phyloP scores from a whole-genome alignment of 1,140 invertebrate genomes.

The Forficula auricularia region DNA sequence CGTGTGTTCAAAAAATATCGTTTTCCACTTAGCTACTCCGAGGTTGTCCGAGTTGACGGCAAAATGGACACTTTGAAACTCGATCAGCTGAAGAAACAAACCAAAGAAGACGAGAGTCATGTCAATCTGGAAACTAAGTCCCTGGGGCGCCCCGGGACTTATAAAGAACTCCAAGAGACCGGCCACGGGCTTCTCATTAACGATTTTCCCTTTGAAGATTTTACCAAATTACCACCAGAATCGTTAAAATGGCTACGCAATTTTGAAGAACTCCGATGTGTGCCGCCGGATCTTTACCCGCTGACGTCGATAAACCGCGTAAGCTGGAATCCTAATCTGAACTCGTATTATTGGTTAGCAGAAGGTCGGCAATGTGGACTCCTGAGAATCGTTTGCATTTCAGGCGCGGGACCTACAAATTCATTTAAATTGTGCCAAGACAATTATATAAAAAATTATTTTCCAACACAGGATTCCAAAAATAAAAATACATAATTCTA shows the following conservation, averaged over 20 bases:
- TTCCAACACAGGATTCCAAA: no score
- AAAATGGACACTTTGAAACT: background rate
- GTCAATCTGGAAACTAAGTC: background rate
- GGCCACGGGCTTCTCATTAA: slow-evolving; percentile 16
- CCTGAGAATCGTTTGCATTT: slow-evolving; percentile 21
- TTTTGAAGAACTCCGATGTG: background rate
- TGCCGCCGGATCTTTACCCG: slow-evolving; percentile 1
- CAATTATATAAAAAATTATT: no score
- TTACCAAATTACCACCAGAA: slow-evolving; percentile 19
- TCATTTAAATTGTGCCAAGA: no score
- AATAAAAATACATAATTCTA: no score
- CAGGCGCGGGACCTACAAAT: no score
- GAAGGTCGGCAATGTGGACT: slow-evolving; percentile 29
- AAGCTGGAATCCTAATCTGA: slow-evolving; percentile 29
- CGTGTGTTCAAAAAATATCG: slow-evolving; percentile 17
- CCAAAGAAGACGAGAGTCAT: background rate
- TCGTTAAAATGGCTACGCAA: background rate
- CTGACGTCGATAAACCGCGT: slow-evolving; percentile 18
- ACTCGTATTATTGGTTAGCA: slow-evolving; percentile 27
- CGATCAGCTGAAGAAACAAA: slow-evolving; percentile 1
- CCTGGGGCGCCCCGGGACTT: slow-evolving; percentile 13
- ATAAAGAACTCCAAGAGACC: slow-evolving; percentile 16
- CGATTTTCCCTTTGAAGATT: slow-evolving; percentile 25
- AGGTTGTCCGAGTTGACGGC: no score
- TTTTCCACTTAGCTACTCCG: slow-evolving; percentile 11